Evolutionary conservation across 37 sponge, comb jelly and placozoan species (phyloP).

Genomic region (Chondrilla cf. caribensis): DNA sequence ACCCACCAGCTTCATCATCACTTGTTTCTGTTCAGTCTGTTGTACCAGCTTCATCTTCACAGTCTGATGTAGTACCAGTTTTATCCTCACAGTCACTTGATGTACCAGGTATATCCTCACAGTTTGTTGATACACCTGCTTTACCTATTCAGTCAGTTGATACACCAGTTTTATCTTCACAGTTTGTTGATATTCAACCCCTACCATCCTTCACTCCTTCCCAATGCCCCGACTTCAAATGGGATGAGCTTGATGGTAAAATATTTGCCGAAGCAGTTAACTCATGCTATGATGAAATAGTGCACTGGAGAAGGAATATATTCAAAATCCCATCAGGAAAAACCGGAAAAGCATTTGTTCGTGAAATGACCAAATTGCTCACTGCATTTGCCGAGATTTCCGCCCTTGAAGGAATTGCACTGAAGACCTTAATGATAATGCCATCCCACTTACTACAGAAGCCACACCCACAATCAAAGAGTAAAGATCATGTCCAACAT

Average conservation of each 20-base stretch:
- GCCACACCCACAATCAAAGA: background rate
- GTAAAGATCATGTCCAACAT: background rate
- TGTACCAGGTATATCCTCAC: no score
- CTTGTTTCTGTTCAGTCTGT: no score
- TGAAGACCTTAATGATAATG: background rate
- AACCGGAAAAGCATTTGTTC: background rate
- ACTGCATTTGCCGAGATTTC: background rate
- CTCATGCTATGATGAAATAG: background rate
- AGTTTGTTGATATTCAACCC: no score
- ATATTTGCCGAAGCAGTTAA: background rate
- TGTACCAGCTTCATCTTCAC: no score
- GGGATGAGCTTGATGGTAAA: background rate
- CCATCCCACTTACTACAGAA: background rate
- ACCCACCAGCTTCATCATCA: no score
- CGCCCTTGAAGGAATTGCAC: background rate
- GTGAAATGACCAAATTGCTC: background rate
- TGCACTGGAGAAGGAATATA: background rate
- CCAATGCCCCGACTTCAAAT: background rate
- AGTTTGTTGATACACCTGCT: no score
- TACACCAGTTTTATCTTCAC: no score
- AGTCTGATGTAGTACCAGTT: no score
- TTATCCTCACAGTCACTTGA: no score
- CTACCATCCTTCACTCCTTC: background rate
- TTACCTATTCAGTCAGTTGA: no score
- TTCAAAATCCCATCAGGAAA: constrained; percentile 14